Base-by-base conservation (phyloP, 1,140 invertebrate genomes). In the Pomacea maculata region DNA sequence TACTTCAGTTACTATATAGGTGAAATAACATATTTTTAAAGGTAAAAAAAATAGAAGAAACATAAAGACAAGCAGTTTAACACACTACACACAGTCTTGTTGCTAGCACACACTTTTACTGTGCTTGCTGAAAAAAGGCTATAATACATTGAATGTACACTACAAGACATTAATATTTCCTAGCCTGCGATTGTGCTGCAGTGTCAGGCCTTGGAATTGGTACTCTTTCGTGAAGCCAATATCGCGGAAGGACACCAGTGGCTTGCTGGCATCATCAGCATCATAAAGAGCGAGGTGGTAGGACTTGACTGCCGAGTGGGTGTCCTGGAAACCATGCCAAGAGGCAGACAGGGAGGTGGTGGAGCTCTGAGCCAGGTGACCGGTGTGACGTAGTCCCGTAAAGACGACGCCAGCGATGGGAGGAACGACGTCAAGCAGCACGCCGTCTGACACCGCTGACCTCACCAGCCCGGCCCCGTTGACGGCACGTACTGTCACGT, bases 301-400 rank as follows among this genome's bases (percentile, higher is more conserved):
- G 14, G 67, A 70, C 75, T 71, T 45, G 54, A 86, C 80, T n/a
- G 52, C 78, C 19, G 84, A 85, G 25, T 86, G 80, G 6, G 19
- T 55, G 77, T 86, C 85, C 17, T 81, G 67, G 64, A 86, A 86
- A 17, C 85, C 85, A 65, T 82, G 75, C 83, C 84, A 86, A 3
- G 85, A 86, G 64, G 80, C 80, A 21, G 64, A 54, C 19, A 86
- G 2, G 21, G 72, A 25, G 64, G 73, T 61, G 7, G 29, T 70
- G 12, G 76, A 80, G 19, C 79, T 77, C 29, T 82, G 80, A 55
- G 45, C 75, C 54, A 57, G 70, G 19, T 21, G 29, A 63, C 80
- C 79, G 25, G 57, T 57, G 54, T 83, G 78, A 19, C 75, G 34
- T 67, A 78, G 73, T 12, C 84, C 84, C 34, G 83, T 83, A 76